Conservation (phyloP, 2,797 vertebrate genomes). For the Chelon labrosus region DNA sequence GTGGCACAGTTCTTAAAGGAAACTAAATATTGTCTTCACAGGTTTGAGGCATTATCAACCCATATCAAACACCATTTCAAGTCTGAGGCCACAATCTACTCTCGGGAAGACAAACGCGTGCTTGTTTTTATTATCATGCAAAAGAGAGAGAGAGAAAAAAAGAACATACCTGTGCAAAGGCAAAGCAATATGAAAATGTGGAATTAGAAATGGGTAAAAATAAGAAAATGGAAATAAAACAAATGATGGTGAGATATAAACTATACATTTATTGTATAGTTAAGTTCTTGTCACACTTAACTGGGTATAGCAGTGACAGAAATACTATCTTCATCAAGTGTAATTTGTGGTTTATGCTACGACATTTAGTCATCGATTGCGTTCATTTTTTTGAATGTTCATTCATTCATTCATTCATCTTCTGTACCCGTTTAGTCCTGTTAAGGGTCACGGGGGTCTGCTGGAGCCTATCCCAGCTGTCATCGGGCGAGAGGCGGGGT, state of each 20-base stretch:
- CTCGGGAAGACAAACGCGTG: not conserved
- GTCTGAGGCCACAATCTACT: not conserved
- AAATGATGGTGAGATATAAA: not conserved
- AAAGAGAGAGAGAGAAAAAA: too few relatives aligned
- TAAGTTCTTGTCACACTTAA: too few relatives aligned
- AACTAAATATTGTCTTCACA: not conserved
- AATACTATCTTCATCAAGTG: not conserved
- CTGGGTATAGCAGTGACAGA: not conserved
- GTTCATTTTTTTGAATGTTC: too few relatives aligned
- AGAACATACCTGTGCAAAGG: not conserved
- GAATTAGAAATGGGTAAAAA: not conserved
- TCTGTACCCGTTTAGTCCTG: too few relatives aligned
- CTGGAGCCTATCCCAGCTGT: too few relatives aligned
- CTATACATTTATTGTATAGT: not conserved
- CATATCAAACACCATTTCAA: not conserved
- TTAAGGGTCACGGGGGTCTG: too few relatives aligned
- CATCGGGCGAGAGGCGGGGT: too few relatives aligned
- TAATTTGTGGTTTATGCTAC: too few relatives aligned
- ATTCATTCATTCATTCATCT: too few relatives aligned
- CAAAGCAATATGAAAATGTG: not conserved
- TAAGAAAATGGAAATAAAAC: fast-evolving
- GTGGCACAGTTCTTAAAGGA: not conserved
- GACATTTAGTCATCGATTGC: too few relatives aligned
- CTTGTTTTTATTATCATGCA: too few relatives aligned
- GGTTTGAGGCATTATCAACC: too few relatives aligned